Conservation (phyloP, 1,140 invertebrate genomes). For the Penaeus vannamei region DNA sequence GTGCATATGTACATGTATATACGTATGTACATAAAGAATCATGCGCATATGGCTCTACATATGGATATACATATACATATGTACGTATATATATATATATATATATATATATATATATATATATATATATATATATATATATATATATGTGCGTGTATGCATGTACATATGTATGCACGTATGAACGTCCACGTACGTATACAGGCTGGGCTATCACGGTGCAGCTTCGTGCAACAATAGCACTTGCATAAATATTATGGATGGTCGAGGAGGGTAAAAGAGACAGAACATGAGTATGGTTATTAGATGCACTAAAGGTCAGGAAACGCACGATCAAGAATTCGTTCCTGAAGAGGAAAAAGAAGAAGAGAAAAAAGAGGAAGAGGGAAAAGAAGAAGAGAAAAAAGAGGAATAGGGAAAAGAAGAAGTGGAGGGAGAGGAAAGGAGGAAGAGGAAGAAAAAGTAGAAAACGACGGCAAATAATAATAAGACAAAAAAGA, state of each 20-base stretch:
- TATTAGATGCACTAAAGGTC: too few relatives aligned
- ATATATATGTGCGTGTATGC: conserved; percentile 7
- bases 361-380: too few relatives aligned
- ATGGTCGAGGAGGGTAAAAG: too few relatives aligned
- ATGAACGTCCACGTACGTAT: not conserved
- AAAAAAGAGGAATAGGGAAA: not conserved
- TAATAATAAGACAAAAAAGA: not conserved
- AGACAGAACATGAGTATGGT: too few relatives aligned
- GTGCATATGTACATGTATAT: not conserved
- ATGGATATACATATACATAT: not conserved
- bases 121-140: not conserved
- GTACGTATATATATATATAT: conserved; percentile 2
- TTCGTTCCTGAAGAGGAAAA: not conserved
- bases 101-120: not conserved
- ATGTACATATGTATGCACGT: not conserved
- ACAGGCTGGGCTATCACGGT: too few relatives aligned
- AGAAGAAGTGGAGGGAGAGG: not conserved
- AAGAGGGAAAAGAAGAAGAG: not conserved
- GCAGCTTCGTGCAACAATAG: not conserved
- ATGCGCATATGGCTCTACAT: not conserved
- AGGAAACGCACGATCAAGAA: too few relatives aligned
- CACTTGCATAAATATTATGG: not conserved
- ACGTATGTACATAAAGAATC: not conserved
- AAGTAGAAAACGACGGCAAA: not conserved
- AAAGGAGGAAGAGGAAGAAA: not conserved